Conservation (phyloP, 92 coral and sea anemone genomes). For the Siderastrea radians region DNA sequence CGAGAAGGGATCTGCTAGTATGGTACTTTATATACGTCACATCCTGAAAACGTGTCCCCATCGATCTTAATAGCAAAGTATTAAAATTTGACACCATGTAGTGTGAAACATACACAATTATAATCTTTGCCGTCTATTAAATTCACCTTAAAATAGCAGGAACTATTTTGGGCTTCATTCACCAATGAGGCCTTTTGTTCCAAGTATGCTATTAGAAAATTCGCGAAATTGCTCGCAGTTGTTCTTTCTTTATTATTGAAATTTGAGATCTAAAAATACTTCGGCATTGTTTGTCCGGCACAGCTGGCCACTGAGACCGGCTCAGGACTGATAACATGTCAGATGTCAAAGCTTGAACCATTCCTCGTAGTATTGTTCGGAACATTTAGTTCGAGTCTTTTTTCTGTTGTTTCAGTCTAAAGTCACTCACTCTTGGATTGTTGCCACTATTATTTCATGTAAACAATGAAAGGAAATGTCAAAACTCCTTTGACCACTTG, state of each 20-base stretch:
- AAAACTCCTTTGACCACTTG: constrained; percentile 15
- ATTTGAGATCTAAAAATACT: constrained; percentile 39
- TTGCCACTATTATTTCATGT: constrained; percentile 52
- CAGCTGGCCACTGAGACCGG: neutral
- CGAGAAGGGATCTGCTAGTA: too few species aligned
- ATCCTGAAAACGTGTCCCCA: too few species aligned
- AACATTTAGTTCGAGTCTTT: neutral
- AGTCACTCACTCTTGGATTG: constrained; percentile 33
- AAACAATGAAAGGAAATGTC: constrained; percentile 40
- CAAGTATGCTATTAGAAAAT: neutral
- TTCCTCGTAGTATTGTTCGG: neutral
- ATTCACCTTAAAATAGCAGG: neutral
- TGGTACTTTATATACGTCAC: too few species aligned
- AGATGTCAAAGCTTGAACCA: neutral
- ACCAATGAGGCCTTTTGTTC: constrained; percentile 1
- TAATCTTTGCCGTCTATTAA: neutral
- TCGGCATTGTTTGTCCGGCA: neutral
- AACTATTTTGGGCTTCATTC: neutral
- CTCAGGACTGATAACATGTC: neutral
- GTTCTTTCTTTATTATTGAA: constrained; percentile 16
- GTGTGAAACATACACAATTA: neutral
- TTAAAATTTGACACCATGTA: neutral
- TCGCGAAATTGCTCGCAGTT: neutral
- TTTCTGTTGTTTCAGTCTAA: constrained; percentile 22
- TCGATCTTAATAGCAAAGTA: too few species aligned